Evolutionary conservation across 2,113 vertebrate species (phyloP).

Genomic region (Hemiscyllium ocellatum): DNA sequence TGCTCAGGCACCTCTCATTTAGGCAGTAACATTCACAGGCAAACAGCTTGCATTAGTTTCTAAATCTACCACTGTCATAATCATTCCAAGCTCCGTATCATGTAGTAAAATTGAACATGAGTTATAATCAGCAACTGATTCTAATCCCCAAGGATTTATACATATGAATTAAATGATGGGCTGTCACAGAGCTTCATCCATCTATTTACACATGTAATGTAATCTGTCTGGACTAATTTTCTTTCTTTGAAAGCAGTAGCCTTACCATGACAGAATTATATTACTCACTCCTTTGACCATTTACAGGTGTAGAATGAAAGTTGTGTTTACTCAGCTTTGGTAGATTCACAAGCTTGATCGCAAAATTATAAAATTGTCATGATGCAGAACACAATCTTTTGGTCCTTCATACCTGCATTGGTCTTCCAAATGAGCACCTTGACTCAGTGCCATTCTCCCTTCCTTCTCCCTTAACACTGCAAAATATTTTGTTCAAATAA

Average conservation of each 20-base stretch:
- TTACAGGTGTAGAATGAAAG: neutral
- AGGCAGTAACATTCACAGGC: neutral
- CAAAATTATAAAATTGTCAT: neutral
- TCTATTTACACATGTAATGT: constrained; percentile 24
- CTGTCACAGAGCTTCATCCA: neutral
- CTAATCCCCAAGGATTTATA: constrained; percentile 29
- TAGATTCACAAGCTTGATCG: neutral
- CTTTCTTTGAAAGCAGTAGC: constrained; percentile 26
- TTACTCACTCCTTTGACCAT: neutral
- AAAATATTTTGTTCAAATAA: neutral
- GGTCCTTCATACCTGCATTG: neutral
- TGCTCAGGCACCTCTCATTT: neutral
- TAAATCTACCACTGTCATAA: constrained; percentile 19
- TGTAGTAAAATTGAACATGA: constrained; percentile 10
- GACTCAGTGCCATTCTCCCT: neutral
- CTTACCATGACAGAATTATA: constrained; percentile 2
- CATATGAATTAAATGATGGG: constrained; percentile 28
- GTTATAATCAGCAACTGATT: constrained; percentile 22
- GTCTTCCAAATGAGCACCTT: neutral
- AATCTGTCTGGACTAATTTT: constrained; percentile 35
- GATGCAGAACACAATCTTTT: neutral
- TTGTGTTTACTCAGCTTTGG: neutral
- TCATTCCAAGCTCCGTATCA: neutral
- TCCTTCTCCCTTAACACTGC: neutral
- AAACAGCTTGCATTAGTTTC: neutral